Conservation (phyloP, 2,113 vertebrate species). For the Sinocyclocheilus anshuiensis region DNA sequence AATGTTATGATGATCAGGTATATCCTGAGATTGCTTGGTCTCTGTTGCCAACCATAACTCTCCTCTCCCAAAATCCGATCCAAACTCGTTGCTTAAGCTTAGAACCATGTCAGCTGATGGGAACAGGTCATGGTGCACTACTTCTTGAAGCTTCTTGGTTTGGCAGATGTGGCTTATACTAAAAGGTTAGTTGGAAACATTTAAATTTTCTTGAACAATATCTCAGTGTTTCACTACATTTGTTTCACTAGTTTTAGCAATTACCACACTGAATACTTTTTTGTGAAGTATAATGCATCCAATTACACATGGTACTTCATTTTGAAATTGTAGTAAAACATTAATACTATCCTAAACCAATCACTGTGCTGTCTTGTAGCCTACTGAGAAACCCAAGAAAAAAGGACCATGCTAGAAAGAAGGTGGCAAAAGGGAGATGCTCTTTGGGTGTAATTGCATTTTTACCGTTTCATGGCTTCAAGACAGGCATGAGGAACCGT, state of each 20-base stretch:
- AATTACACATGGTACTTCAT: background rate
- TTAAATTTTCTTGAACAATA: background rate
- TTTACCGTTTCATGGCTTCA: constrained; percentile 80
- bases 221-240: background rate
- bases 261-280: background rate
- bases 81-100: constrained; percentile 72
- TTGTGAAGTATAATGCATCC: background rate
- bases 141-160: constrained; percentile 70
- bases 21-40: background rate
- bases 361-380: background rate
- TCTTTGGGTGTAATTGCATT: background rate
- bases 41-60: background rate
- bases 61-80: constrained; percentile 58
- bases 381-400: background rate
- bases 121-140: constrained; percentile 73
- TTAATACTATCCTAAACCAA: background rate
- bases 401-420: background rate
- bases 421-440: background rate
- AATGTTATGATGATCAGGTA: too few species aligned
- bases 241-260: background rate
- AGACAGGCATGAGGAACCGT: constrained; percentile 67
- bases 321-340: background rate
- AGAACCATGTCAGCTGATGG: constrained; percentile 81
- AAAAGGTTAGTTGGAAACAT: constrained; percentile 15
- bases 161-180: constrained; percentile 76